These are phyloP conservation scores for Phylloscopus whistleri DNA, from an alignment of 2,113 vertebrate species.

Conservation along the genomic window DNA sequence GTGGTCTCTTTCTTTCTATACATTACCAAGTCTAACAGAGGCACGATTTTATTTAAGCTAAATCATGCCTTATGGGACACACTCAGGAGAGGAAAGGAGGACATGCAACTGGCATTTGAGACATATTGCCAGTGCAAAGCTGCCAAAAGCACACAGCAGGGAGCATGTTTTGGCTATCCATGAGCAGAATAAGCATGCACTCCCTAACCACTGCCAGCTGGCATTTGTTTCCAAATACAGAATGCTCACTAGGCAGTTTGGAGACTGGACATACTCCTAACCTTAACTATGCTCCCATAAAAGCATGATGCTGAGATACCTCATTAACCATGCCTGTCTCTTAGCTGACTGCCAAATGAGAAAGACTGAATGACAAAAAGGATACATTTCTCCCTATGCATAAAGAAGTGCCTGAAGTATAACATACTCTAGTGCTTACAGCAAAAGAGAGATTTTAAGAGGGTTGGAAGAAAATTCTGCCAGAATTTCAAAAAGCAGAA, in stretches of 20 bases:
- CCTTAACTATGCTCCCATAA: conserved; percentile 24
- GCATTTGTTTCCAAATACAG: conserved; percentile 34
- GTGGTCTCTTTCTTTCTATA: background rate
- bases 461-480: background rate
- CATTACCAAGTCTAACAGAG: background rate
- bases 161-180: conserved; percentile 63
- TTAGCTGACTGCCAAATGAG: background rate
- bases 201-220: conserved; percentile 57
- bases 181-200: conserved; percentile 43
- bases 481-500: background rate
- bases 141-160: conserved; percentile 60
- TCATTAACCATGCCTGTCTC: conserved; percentile 11
- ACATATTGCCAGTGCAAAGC: conserved; percentile 38
- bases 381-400: background rate
- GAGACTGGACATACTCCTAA: conserved; percentile 49
- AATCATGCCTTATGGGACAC: conserved; percentile 16
- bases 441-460: background rate
- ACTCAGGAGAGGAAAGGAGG: conserved; percentile 31
- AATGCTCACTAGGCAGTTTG: conserved; percentile 40
- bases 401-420: background rate
- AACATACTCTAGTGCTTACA: background rate
- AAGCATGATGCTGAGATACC: background rate
- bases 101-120: conserved; percentile 48
- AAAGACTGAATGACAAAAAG: background rate
- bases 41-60: conserved; percentile 24